Evolutionary conservation across 2,113 vertebrate genomes (phyloP), one percentile per base, ranked within the genome.

Genomic region (Nycticebus coucang): DNA sequence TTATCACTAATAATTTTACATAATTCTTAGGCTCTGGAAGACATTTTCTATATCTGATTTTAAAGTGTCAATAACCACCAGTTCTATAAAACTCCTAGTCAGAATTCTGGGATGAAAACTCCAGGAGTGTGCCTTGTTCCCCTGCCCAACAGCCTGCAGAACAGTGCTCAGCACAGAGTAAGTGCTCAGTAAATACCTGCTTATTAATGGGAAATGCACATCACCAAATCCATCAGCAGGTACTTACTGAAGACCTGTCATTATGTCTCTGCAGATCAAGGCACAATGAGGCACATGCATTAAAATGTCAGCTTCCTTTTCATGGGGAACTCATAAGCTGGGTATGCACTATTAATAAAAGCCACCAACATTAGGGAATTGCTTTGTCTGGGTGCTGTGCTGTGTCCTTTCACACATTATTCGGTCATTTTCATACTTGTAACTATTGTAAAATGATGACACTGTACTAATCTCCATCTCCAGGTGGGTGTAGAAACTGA

Each of bases 41-140:
- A 89, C n/a, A 64, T 90, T 87, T 95, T 92, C 41, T 77, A 60
- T 57, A 92, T 18, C 30, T 74, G 53, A 66, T 78, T 89, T 55
- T 75, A 87, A 79, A 80, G 50, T 57, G 10, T 18, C 66, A 89
- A 35, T 72, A 68, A 82, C 60, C 50, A 37, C 26, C 80, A 59
- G 2, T 83, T 93, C 89, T 81, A 74, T 81, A n/a, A 83, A 66
- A 75, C 50, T 62, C 30, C 83, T 59, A n/a, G 37, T 80, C 28
- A 84, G 41, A 78, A 95, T 87, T 64, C 84, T 53, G 62, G 12
- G 53, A 81, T 55, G 30, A 71, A 87, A 83, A 37, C 19, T 50
- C 75, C 66, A 64, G 17, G 15, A 45, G 26, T 22, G 7, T 77
- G 7, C 33, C 19, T 37, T 77, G 15, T 77, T 95, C 14, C 13